These are phyloP conservation scores for Drosophila subpulchrella DNA, from an alignment of 1,140 invertebrate species.

Conservation along the genomic window DNA sequence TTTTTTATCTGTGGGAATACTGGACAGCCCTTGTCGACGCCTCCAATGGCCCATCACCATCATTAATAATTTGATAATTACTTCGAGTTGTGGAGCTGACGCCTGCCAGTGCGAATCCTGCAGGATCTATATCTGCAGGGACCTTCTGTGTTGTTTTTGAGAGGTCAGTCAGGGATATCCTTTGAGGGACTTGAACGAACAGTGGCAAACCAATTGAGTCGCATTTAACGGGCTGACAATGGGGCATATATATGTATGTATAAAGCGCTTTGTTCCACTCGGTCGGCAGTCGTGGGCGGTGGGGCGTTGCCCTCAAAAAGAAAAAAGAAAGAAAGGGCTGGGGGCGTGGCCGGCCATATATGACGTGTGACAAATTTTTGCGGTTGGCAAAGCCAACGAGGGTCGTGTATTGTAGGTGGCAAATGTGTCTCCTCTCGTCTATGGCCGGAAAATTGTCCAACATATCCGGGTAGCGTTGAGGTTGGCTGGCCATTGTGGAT, in stretches of 20 bases:
- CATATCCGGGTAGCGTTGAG: conserved; percentile 68
- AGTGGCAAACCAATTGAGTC: conserved; percentile 10
- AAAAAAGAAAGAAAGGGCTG: conserved; percentile 15
- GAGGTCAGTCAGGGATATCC: conserved; percentile 18
- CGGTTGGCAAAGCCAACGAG: conserved; percentile 58
- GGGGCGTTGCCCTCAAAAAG: conserved; percentile 18
- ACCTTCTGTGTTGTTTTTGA: background rate
- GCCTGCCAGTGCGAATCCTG: no score
- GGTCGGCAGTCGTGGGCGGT: background rate
- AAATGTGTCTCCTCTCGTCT: conserved; percentile 59
- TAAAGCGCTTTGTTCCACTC: conserved; percentile 55
- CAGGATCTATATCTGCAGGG: background rate
- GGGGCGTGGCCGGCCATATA: conserved; percentile 51
- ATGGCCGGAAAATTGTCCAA: conserved; percentile 76
- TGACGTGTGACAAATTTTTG: conserved; percentile 74
- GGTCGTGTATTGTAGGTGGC: conserved; percentile 2
- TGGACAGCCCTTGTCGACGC: no score
- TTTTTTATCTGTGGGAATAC: no score
- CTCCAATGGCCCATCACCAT: conserved; percentile 21
- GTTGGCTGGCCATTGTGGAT: conserved; percentile 53
- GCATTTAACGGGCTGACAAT: conserved; percentile 63
- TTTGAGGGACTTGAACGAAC: background rate
- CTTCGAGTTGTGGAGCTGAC: conserved; percentile 9
- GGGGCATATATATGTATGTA: conserved; percentile 26
- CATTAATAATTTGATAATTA: conserved; percentile 37